Evolutionary conservation across 2,888 invertebrate genomes (phyloP).

Genomic region (Eupithecia insigniata): DNA sequence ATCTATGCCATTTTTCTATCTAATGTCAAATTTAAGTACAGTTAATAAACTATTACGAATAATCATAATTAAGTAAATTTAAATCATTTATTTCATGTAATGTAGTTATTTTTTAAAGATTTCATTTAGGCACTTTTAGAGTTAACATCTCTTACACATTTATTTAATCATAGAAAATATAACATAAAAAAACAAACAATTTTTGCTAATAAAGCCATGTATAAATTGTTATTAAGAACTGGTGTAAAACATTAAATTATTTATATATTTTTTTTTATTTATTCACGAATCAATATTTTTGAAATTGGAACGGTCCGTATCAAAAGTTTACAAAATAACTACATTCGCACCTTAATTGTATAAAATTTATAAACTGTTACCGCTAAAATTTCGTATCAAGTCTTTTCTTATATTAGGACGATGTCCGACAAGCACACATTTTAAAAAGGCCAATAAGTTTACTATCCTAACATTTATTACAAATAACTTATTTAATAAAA

Average conservation of each 20-base stretch:
- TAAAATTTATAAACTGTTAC: conserved; percentile 52
- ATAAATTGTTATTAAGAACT: neutral
- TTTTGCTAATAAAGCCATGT: neutral
- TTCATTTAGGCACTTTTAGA: conserved; percentile 40
- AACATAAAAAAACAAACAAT: conserved; percentile 4
- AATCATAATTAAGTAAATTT: conserved; percentile 33
- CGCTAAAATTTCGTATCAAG: conserved; percentile 75
- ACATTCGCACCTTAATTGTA: conserved; percentile 44
- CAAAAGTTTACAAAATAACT: conserved; percentile 44
- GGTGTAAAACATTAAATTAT: neutral
- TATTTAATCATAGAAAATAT: neutral
- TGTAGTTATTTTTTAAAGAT: conserved; percentile 44
- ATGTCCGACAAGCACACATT: conserved; percentile 78
- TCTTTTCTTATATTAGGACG: conserved; percentile 78
- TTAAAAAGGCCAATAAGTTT: conserved; percentile 75
- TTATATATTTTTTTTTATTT: neutral
- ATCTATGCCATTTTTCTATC: neutral
- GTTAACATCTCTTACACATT: conserved; percentile 17
- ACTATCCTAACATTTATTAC: conserved; percentile 49
- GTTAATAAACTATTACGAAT: conserved; percentile 44
- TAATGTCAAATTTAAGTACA: conserved; percentile 28
- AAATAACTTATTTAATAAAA: conserved; percentile 52
- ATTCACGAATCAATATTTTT: neutral
- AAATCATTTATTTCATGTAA: conserved; percentile 42
- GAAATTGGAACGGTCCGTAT: conserved; percentile 3